These are phyloP conservation scores for Oreotrochilus melanogaster DNA, from an alignment of 2,113 vertebrate genomes.

Conservation along the genomic window DNA sequence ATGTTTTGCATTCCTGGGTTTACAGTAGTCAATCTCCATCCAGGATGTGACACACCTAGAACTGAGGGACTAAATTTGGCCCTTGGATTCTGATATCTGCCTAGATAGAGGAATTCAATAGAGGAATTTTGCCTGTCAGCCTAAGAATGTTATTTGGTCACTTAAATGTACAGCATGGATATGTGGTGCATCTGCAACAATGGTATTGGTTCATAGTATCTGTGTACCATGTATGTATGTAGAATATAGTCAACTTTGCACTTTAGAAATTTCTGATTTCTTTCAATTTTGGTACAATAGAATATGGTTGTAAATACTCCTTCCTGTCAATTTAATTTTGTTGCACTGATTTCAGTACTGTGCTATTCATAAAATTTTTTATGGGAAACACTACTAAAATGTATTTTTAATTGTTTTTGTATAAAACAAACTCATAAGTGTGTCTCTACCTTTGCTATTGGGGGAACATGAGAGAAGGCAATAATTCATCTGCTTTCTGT, in stretches of 20 bases:
- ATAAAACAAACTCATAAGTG: slow-evolving; percentile 4
- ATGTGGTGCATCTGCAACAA: background rate
- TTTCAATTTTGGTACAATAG: background rate
- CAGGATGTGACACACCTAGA: background rate
- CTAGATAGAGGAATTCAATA: background rate
- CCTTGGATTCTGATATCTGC: background rate
- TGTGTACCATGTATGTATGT: background rate
- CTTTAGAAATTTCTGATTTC: background rate
- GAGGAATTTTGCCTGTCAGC: slow-evolving; percentile 12
- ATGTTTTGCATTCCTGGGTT: background rate
- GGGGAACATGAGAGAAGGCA: background rate
- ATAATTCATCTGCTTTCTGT: background rate
- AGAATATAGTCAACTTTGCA: slow-evolving; percentile 10
- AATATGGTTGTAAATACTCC: slow-evolving; percentile 27
- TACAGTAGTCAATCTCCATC: background rate
- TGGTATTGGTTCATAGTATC: background rate
- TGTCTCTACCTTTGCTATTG: background rate
- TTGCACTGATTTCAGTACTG: slow-evolving; percentile 31
- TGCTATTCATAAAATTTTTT: slow-evolving; percentile 11
- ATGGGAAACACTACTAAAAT: background rate
- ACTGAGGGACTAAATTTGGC: background rate
- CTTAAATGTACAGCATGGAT: background rate
- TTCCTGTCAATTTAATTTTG: background rate
- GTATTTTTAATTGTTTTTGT: background rate
- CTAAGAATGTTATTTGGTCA: background rate